Evolutionary conservation across 2,888 invertebrate genomes (phyloP).

Genomic region (Cephus runcator): DNA sequence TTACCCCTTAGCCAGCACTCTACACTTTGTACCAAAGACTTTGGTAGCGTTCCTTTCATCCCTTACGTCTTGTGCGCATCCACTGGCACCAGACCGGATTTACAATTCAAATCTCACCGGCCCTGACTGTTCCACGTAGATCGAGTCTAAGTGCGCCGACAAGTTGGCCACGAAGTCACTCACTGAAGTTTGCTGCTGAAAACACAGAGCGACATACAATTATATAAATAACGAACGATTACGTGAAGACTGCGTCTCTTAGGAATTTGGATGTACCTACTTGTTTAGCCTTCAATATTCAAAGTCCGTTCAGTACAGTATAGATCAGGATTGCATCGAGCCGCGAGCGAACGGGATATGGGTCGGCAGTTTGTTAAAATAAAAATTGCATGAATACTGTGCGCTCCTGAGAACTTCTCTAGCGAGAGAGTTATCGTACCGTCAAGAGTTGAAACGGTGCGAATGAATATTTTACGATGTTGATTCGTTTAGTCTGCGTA

Average conservation of each 20-base stretch:
- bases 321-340: background rate
- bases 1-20: background rate
- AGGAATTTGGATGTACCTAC: background rate
- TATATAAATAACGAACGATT: background rate
- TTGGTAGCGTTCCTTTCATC: conserved; percentile 10
- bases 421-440: background rate
- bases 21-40: background rate
- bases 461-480: background rate
- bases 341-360: background rate
- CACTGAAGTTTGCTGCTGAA: background rate
- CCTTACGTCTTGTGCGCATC: background rate
- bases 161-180: background rate
- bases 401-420: background rate
- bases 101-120: background rate
- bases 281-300: background rate
- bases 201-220: background rate
- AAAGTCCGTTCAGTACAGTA: background rate
- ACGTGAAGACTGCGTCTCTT: background rate
- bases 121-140: background rate
- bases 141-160: background rate
- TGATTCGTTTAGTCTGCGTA: background rate
- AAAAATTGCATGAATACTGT: background rate
- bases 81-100: background rate
- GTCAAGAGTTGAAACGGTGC: background rate
- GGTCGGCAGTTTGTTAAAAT: background rate